Conservation (phyloP, 1,140 invertebrate species). For the Ceratosolen fusciceps region DNA sequence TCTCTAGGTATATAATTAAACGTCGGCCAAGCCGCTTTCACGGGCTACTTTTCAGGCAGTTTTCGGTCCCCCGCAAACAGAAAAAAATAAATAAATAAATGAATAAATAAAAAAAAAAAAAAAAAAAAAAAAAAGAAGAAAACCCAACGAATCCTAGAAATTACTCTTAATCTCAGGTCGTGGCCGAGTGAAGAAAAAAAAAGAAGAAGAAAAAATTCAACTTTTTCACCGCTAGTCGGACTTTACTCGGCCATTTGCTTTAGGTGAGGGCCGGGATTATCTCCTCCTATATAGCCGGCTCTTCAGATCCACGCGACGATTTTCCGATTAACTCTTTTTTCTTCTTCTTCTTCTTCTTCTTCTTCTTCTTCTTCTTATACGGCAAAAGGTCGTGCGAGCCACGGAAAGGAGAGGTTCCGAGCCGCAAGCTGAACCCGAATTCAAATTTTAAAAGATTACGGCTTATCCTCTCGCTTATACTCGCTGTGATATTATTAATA, state of each 20-base stretch:
- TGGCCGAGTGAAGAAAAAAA: no score
- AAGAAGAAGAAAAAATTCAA: neutral
- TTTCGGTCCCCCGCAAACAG: neutral
- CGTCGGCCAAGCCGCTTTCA: neutral
- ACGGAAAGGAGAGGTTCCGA: neutral
- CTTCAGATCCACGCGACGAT: slow-evolving; percentile 46
- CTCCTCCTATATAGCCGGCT: neutral
- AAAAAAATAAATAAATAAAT: no score
- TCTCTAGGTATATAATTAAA: slow-evolving; percentile 4
- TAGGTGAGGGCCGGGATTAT: slow-evolving; percentile 18
- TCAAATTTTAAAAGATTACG: slow-evolving; percentile 17
- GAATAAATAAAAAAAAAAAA: no score
- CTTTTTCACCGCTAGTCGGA: neutral
- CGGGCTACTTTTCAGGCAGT: no score
- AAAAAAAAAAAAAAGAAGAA: no score
- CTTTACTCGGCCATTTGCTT: neutral
- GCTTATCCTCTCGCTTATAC: neutral
- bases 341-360: no score
- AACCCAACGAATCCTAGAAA: neutral
- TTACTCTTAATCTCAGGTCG: neutral
- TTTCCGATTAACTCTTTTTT: slow-evolving; percentile 14
- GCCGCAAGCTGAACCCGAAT: neutral
- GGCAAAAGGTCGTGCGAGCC: neutral
- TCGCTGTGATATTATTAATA: no score
- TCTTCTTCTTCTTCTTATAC: no score